These are phyloP conservation scores for Sylvilagus floridanus DNA, from an alignment of 2,797 vertebrate species.

Conservation along the genomic window DNA sequence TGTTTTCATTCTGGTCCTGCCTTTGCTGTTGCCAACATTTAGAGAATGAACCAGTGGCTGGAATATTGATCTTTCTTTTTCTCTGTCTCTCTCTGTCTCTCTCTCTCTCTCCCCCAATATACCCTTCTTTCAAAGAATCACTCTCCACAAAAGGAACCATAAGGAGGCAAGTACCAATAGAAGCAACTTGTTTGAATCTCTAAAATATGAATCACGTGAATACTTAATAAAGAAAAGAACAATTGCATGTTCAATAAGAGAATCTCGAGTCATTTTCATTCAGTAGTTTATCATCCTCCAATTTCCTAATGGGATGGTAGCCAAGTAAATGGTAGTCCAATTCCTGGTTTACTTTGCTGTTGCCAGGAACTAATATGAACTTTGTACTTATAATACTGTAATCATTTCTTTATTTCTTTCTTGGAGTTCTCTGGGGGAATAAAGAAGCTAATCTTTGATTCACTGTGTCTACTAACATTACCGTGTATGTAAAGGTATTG, in stretches of 20 bases:
- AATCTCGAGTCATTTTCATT: neutral
- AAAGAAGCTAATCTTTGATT: neutral
- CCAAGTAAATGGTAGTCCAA: too few relatives aligned
- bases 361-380: neutral
- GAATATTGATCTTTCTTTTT: too few relatives aligned
- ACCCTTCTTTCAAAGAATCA: neutral
- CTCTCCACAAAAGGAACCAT: neutral
- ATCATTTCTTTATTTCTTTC: neutral
- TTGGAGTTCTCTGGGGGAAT: neutral
- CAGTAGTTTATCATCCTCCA: neutral
- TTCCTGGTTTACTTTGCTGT: neutral
- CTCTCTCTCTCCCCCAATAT: too few relatives aligned
- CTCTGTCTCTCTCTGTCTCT: too few relatives aligned
- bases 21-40: too few relatives aligned
- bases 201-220: neutral
- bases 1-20: too few relatives aligned
- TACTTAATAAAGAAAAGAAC: neutral
- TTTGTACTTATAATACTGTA: neutral
- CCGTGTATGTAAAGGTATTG: neutral
- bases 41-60: too few relatives aligned
- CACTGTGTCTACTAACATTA: neutral
- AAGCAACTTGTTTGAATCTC: neutral
- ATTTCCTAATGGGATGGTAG: neutral
- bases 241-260: neutral
- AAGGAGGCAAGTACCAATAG: neutral